Percentiles rank a stretch among this genome's conserved stretches.
These are phyloP conservation scores for Crotalus tigris DNA, from an alignment of 2,113 vertebrate species.

Conservation along the genomic window DNA sequence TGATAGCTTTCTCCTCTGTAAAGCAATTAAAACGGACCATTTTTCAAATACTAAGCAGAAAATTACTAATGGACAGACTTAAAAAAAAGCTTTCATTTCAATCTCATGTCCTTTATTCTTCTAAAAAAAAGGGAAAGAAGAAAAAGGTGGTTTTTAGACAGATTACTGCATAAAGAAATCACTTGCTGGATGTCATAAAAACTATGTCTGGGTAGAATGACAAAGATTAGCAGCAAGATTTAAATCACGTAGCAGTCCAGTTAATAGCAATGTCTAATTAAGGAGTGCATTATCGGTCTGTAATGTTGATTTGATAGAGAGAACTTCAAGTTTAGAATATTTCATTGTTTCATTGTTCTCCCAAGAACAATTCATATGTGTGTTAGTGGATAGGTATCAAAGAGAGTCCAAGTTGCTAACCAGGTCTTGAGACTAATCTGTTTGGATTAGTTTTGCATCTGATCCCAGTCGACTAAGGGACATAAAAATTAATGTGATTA, in stretches of 20 bases:
- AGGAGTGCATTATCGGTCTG: conserved; percentile 69
- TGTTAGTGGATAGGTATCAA: not conserved
- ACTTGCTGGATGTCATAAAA: conserved; percentile 65
- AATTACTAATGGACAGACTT: conserved; percentile 67
- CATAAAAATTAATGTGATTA: not conserved
- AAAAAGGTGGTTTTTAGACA: conserved; percentile 66
- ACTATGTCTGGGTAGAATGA: conserved; percentile 61
- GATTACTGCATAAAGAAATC: conserved; percentile 63
- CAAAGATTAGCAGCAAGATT: conserved; percentile 68
- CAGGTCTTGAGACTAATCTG: too few species aligned
- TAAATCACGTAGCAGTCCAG: conserved; percentile 62
- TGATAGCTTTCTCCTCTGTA: conserved; percentile 71
- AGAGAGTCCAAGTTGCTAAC: not conserved
- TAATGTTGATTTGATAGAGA: conserved; percentile 66
- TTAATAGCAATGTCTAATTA: conserved; percentile 67
- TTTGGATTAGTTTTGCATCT: not conserved
- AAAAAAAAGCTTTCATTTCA: conserved; percentile 64
- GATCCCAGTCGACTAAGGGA: not conserved
- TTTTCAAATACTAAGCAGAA: conserved; percentile 70
- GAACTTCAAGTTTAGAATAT: conserved; percentile 65
- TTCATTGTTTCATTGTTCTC: conserved; percentile 52
- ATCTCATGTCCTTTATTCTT: conserved; percentile 63
- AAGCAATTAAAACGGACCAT: conserved; percentile 68
- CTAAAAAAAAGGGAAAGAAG: conserved; percentile 48
- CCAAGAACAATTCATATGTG: conserved; percentile 50